Evolutionary conservation across 1,140 invertebrate genomes (phyloP).

Genomic region (Diachasmimorpha longicaudata): DNA sequence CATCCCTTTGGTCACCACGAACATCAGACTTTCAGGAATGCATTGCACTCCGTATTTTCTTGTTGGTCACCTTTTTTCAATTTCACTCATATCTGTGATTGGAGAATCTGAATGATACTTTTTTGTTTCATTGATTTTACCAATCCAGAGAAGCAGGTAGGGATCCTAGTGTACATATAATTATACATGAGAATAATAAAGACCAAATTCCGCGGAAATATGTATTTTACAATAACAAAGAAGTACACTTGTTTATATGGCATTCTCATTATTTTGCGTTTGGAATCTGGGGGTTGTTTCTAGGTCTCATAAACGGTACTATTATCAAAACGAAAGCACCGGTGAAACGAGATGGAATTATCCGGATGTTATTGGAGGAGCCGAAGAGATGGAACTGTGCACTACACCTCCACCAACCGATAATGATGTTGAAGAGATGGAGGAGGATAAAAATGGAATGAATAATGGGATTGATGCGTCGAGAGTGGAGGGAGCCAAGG

Average conservation of each 20-base stretch:
- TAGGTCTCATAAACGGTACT: slow-evolving; percentile 75
- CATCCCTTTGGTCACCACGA: too few species aligned
- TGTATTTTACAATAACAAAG: slow-evolving; percentile 7
- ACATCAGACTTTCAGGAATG: too few species aligned
- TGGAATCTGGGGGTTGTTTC: slow-evolving; percentile 57
- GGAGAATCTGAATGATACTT: background rate
- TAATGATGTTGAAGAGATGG: slow-evolving; percentile 50
- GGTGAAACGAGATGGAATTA: slow-evolving; percentile 73
- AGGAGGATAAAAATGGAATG: slow-evolving; percentile 32
- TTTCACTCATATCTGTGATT: background rate
- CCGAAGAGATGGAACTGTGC: slow-evolving; percentile 70
- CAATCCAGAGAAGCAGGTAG: slow-evolving; percentile 41
- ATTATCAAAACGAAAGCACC: slow-evolving; percentile 68
- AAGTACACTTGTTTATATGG: slow-evolving; percentile 23
- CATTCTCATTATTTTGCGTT: slow-evolving; percentile 46
- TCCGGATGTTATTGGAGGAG: slow-evolving; percentile 65
- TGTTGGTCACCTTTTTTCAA: too few species aligned
- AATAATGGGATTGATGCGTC: background rate
- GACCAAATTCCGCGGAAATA: slow-evolving; percentile 9
- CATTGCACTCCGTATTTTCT: too few species aligned
- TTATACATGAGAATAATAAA: slow-evolving; percentile 36
- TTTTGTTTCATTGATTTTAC: background rate
- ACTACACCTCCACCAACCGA: slow-evolving; percentile 66
- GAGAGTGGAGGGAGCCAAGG: background rate
- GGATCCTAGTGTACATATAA: slow-evolving; percentile 41